Base-by-base conservation (phyloP, 2,797 vertebrate species). In the Malurus splendens region DNA sequence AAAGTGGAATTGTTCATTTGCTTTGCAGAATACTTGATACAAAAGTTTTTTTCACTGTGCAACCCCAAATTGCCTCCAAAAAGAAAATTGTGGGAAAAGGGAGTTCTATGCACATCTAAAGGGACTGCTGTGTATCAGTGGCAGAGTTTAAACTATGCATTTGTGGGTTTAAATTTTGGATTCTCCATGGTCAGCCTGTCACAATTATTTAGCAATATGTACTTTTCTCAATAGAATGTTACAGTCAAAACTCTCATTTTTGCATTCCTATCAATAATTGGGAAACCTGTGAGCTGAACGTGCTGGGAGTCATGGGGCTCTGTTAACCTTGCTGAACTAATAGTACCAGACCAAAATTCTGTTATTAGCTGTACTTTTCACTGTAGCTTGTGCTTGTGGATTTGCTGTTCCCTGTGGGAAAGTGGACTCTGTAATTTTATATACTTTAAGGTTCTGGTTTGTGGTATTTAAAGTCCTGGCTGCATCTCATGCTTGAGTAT, bases 51-150 rank as follows among this genome's bases (percentile, higher is more conserved):
- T n/a, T 76, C 41, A 9, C 5, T 28, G 19, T 47, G 59, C n/a
- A 68, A 51, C 47, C 38, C 12, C 41, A 84, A 52, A 36, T 38
- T 28, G 12, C 23, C 87, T 65, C 42, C 7, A 55, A 57, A 64
- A 76, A 66, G 7, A 32, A 28, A 70, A 52, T 0, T 18, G 11
- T 4, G 23, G 0, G 1, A 19, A 33, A 72, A 60, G 36, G 16
- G 32, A 70, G 7, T 28, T 75, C 5, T 50, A 6, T 18, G 15
- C 2, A 2, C 8, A 4, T 62, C 23, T 38, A 39, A 54, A 41
- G 50, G 20, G 30, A 10, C 5, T 67, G 48, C 24, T 55, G 22
- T 44, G 25, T 71, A n/a, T 66, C 41, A 47, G 1, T 52, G 42
- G 9, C 28, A 52, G 25, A 10, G 14, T 78, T 92, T 74, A 38